Base-by-base conservation (phyloP, 2,888 invertebrate species). In the Lottia gigantea region DNA sequence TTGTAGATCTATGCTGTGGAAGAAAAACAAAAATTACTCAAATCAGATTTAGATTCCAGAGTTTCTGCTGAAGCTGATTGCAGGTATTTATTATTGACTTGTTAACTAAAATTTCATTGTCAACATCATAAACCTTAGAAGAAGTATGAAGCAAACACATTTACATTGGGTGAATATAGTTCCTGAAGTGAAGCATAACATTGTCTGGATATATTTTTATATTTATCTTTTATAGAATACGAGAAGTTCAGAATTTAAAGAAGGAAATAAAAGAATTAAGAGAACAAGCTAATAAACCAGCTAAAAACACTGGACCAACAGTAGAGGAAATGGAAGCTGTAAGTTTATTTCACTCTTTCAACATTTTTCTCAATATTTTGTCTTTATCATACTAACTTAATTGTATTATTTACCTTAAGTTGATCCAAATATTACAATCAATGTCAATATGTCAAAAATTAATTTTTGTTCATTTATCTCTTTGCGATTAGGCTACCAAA, bases 21-120 rank as follows among this genome's bases (percentile, higher is more conserved):
- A 64, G 85, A 87, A 64, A 83, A 82, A 68, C 79, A 82, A 65
- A 83, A 81, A 67, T 70, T 83, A n/a, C 68, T 84, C 68, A 86
- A 84, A 71, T 77, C 82, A 8, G 87, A 87, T 40, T 75, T 83
- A 71, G 81, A 83, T 63, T 78, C 82, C 14, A 77, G 83, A 67
- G 73, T 86, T 68, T 79, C 77, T 23, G 74, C 81, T 40, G 86
- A 86, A 68, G 78, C 83, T 45, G 84, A 86, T 40, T 74, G 74
- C 66, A 85, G 85, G 85, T 85, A 75, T 68, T 70, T 63, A 23
- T 25, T 47, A 46, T 25, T 62, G 62, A 49, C 16, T n/a, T n/a
- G n/a, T n/a, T n/a, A n/a, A n/a, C n/a, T n/a, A n/a, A n/a, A n/a
- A n/a, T 26, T 15, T 62, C 1, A 6, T 8, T 40, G 40, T 4